phyloP scores from a whole-genome alignment of 2,113 vertebrate genomes.

The Asarcornis scutulata region DNA sequence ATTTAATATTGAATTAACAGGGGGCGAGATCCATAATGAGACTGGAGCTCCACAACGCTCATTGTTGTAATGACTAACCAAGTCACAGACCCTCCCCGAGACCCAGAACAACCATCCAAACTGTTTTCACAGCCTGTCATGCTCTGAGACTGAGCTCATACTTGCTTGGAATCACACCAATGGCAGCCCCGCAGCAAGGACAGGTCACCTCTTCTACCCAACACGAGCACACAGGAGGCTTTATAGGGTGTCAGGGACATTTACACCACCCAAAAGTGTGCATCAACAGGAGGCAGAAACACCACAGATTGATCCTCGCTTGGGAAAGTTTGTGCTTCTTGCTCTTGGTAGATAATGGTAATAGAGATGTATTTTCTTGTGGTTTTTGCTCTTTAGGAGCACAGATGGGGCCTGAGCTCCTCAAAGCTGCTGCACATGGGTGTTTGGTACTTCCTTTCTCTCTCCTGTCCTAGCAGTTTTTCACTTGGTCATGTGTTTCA shows the following conservation, averaged over 20 bases:
- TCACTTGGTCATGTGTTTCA: not conserved
- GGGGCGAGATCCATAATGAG: not conserved
- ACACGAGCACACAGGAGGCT: not conserved
- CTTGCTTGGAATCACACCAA: not conserved
- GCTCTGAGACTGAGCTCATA: not conserved
- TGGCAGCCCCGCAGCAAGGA: not conserved
- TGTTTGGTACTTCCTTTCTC: not conserved
- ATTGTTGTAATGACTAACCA: not conserved
- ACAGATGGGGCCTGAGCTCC: not conserved
- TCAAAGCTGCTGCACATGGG: not conserved
- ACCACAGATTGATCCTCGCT: not conserved
- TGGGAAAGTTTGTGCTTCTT: not conserved
- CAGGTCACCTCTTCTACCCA: not conserved
- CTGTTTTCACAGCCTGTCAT: not conserved
- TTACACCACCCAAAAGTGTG: not conserved
- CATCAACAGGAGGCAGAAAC: not conserved
- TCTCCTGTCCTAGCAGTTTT: not conserved
- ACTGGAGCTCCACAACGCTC: not conserved
- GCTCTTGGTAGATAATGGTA: not conserved
- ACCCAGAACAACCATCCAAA: not conserved
- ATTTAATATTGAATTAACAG: not conserved
- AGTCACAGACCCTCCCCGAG: not conserved
- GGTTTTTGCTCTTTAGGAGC: not conserved
- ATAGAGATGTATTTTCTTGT: not conserved
- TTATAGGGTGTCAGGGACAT: not conserved